Evolutionary conservation across 2,113 vertebrate genomes (phyloP).

Genomic region (Lota lota): DNA sequence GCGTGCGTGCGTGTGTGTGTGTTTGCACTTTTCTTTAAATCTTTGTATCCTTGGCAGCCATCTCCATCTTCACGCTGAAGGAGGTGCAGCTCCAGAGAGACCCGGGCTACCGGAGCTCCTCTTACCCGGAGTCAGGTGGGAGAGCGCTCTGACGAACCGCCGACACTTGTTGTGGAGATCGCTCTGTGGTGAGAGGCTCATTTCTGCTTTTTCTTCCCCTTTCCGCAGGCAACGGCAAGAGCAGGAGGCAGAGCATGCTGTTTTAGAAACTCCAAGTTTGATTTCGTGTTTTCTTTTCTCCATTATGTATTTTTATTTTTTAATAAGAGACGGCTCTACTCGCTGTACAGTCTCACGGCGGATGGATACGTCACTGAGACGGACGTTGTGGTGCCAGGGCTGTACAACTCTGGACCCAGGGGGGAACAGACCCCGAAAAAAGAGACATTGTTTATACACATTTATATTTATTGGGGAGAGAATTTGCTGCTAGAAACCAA

Average conservation of each 20-base stretch:
- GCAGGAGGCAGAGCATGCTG: slow-evolving; percentile 97
- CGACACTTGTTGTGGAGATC: background rate
- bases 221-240: slow-evolving; percentile 86
- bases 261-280: slow-evolving; percentile 72
- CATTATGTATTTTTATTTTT: slow-evolving; percentile 40
- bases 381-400: slow-evolving; percentile 31
- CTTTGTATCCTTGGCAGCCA: slow-evolving; percentile 65
- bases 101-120: slow-evolving; percentile 92
- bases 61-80: slow-evolving; percentile 96
- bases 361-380: slow-evolving; percentile 21
- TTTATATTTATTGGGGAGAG: slow-evolving; percentile 73
- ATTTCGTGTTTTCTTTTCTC: background rate
- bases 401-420: background rate
- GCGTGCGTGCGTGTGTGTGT: background rate
- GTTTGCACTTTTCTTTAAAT: too few relatives aligned
- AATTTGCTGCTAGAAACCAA: slow-evolving; percentile 71
- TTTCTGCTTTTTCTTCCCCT: background rate
- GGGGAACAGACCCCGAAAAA: slow-evolving; percentile 15
- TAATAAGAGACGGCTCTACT: slow-evolving; percentile 34
- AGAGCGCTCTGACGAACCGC: background rate
- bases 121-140: slow-evolving; percentile 89
- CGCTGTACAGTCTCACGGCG: slow-evolving; percentile 43
- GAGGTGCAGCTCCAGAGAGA: slow-evolving; percentile 94
- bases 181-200: background rate
- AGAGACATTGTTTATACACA: slow-evolving; percentile 65